phyloP scores from a whole-genome alignment of 2,888 invertebrate genomes.

The Adela reaumurella region DNA sequence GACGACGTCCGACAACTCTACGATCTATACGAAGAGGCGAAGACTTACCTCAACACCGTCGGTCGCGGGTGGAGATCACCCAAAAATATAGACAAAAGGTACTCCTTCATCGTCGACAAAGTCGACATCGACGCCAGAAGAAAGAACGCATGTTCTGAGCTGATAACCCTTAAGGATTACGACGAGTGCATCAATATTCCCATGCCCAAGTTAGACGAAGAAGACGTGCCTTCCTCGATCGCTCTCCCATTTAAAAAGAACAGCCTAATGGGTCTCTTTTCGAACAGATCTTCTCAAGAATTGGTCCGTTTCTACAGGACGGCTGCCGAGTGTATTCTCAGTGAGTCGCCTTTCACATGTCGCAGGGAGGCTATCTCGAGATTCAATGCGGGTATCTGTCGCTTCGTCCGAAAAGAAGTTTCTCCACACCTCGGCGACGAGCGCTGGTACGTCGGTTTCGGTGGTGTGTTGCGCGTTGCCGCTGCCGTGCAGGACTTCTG shows the following conservation, averaged over 20 bases:
- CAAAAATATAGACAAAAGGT: constrained; percentile 22
- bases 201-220: constrained; percentile 30
- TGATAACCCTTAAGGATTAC: constrained; percentile 29
- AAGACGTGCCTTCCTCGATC: constrained; percentile 25
- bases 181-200: constrained; percentile 38
- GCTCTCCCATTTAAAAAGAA: constrained; percentile 33
- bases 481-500: constrained; percentile 43
- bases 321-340: constrained; percentile 34
- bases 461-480: constrained; percentile 37
- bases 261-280: constrained; percentile 28
- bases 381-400: constrained; percentile 43
- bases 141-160: constrained; percentile 27
- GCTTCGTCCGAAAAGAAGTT: constrained; percentile 43
- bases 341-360: constrained; percentile 30
- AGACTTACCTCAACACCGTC: constrained; percentile 30
- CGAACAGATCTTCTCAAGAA: constrained; percentile 29
- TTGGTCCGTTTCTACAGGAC: constrained; percentile 39
- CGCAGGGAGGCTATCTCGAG: constrained; percentile 37
- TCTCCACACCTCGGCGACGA: constrained; percentile 39
- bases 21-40: constrained; percentile 27
- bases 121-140: constrained; percentile 27
- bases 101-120: constrained; percentile 37
- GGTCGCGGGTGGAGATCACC: constrained; percentile 37
- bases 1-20: constrained; percentile 27
- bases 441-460: constrained; percentile 35